These are phyloP conservation scores for Lerema accius DNA, from an alignment of 1,140 invertebrate genomes.

Conservation along the genomic window DNA sequence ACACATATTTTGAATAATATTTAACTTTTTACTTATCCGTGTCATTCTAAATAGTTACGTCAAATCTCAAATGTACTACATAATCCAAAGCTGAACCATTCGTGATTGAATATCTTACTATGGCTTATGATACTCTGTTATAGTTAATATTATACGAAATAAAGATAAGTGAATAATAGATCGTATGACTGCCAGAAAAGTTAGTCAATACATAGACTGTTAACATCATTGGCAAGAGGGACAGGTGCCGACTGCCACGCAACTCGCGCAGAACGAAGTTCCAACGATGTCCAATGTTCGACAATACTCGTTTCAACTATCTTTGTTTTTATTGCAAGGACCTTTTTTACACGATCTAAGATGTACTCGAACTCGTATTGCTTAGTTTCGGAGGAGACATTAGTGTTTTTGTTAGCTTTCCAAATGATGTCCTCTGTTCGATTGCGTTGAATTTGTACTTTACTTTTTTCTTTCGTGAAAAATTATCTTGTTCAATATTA, in stretches of 20 bases:
- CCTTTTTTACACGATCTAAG: slow-evolving; percentile 36
- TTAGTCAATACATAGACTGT: not conserved
- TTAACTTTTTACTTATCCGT: too few species aligned
- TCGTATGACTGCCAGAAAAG: too few species aligned
- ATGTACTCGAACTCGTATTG: slow-evolving; percentile 25
- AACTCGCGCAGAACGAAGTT: slow-evolving; percentile 31
- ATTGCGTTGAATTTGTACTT: slow-evolving; percentile 17
- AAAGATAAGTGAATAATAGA: too few species aligned
- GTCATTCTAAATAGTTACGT: too few species aligned
- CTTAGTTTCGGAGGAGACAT: slow-evolving; percentile 29
- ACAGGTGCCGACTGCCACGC: slow-evolving; percentile 26
- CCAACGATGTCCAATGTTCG: slow-evolving; percentile 27
- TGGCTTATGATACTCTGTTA: too few species aligned
- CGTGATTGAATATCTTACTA: too few species aligned
- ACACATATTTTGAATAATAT: too few species aligned
- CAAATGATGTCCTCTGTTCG: slow-evolving; percentile 26
- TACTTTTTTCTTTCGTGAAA: not conserved
- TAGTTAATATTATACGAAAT: too few species aligned
- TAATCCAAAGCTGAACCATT: too few species aligned
- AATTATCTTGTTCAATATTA: slow-evolving; percentile 4
- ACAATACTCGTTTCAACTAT: slow-evolving; percentile 30
- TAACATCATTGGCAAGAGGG: not conserved
- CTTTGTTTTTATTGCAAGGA: slow-evolving; percentile 40
- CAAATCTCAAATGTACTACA: too few species aligned
- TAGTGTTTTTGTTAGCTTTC: slow-evolving; percentile 31